phyloP scores from a whole-genome alignment of 1,140 invertebrate genomes.

The Meteorus sp. region DNA sequence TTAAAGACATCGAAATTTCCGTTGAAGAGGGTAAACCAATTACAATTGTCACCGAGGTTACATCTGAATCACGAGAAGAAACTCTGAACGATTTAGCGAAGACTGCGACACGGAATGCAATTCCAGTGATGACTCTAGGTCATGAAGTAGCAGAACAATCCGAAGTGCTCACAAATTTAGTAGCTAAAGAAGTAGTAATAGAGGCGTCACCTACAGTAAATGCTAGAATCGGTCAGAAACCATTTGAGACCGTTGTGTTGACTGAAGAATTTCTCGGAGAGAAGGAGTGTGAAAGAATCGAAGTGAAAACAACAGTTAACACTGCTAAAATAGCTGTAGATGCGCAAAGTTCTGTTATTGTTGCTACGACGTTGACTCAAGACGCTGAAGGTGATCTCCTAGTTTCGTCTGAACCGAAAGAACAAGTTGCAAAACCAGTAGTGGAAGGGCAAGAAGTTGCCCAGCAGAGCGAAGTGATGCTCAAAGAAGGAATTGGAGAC shows the following conservation, averaged over 20 bases:
- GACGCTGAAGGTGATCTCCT: constrained; percentile 37
- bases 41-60: constrained; percentile 47
- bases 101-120: constrained; percentile 35
- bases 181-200: constrained; percentile 30
- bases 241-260: constrained; percentile 38
- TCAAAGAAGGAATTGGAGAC: constrained; percentile 42
- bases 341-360: constrained; percentile 43
- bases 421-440: constrained; percentile 30
- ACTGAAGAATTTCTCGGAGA: constrained; percentile 37
- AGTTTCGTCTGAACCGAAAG: constrained; percentile 30
- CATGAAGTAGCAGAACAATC: constrained; percentile 38
- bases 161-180: constrained; percentile 33
- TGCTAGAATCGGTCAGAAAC: constrained; percentile 36
- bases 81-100: constrained; percentile 31
- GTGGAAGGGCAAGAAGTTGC: constrained; percentile 48
- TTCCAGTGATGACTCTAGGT: constrained; percentile 32
- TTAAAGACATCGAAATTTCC: constrained; percentile 39
- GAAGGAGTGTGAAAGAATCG: constrained; percentile 33
- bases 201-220: constrained; percentile 27
- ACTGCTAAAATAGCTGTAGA: constrained; percentile 41
- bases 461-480: constrained; percentile 41
- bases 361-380: constrained; percentile 37
- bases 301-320: constrained; percentile 29
- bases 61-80: constrained; percentile 49
- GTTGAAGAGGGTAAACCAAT: constrained; percentile 50